Evolutionary conservation across 2,888 invertebrate species (phyloP), one percentile per base, ranked within the genome.

Genomic region (Zonitis immaculata): DNA sequence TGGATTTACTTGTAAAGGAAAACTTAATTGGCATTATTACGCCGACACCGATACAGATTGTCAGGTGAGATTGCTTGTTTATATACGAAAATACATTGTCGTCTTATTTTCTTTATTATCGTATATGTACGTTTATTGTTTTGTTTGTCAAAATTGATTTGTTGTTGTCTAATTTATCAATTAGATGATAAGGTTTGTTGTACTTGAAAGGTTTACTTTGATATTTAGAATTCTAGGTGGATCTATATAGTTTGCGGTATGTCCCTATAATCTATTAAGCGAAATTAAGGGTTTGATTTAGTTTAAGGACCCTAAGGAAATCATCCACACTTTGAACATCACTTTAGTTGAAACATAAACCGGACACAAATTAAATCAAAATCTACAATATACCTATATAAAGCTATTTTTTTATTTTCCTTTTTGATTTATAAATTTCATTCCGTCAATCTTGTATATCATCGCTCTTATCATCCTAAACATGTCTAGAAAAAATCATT

Each of bases 1-100:
- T 1, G 69, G 71, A 57, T 80, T 80, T 66, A 71, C 75, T 9
- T 80, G 80, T 61, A 71, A 74, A 57, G 77, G 73, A 43, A 63
- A 62, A 57, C 53, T 61, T 51, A 57, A 58, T 51, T 63, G 60
- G 59, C 55, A 57, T 32, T 65, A 65, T 50, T 65, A 65, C 56
- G 63, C 65, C 42, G 63, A 65, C 49, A 49, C 54, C 32, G 65
- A 63, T 22, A 58, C 65, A n/a, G 57, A 51, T 26, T 65, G 62
- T 46, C 60, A 62, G 56, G 62, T 62, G 52, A 32, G 49, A 49
- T 26, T 16, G n/a, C 5, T 32, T 18, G 44, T 18, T 16, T 42
- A n/a, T n/a, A n/a, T n/a, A n/a, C 30, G 12, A 22, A 30, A n/a
- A 30, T 16, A 42, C 26, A 11, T 11, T 25, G 11, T 6, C 1